Conservation (phyloP, 1,140 invertebrate genomes). For the Drosophila santomea region DNA sequence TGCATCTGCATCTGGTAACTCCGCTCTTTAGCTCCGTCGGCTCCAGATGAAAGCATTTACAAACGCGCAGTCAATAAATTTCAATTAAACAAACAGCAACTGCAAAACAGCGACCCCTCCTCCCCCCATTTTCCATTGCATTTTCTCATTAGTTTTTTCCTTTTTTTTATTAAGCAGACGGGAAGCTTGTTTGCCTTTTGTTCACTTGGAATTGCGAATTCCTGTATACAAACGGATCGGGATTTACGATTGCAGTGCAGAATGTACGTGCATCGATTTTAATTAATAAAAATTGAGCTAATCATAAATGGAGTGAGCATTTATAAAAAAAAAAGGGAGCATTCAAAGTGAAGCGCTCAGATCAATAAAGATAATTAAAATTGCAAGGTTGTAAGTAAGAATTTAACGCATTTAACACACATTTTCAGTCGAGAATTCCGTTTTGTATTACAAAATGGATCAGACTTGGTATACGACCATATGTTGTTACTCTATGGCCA, state of each 20-base stretch:
- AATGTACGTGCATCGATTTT: slow-evolving; percentile 21
- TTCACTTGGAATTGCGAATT: slow-evolving; percentile 23
- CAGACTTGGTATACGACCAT: background rate
- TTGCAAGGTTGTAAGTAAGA: background rate
- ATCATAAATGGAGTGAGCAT: slow-evolving; percentile 5
- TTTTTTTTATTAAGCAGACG: slow-evolving; percentile 7
- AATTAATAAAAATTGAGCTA: slow-evolving; percentile 18
- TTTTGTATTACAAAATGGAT: background rate
- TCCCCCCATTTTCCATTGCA: slow-evolving; percentile 21
- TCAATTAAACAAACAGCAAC: slow-evolving; percentile 64
- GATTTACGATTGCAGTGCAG: slow-evolving; percentile 31
- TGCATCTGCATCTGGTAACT: slow-evolving; percentile 3
- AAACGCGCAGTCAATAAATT: slow-evolving; percentile 71
- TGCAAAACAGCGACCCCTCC: slow-evolving; percentile 28
- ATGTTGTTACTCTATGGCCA: background rate
- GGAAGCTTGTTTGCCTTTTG: slow-evolving; percentile 21
- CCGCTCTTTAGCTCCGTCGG: background rate
- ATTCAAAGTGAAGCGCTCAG: background rate
- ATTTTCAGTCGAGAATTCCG: too few relatives aligned
- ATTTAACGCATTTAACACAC: too few relatives aligned
- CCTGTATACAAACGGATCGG: slow-evolving; percentile 14
- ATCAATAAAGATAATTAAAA: background rate
- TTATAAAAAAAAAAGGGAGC: slow-evolving; percentile 8
- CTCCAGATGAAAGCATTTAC: slow-evolving; percentile 34
- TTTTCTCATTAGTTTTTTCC: slow-evolving; percentile 24